Percentiles rank a stretch among this genome's conserved stretches.
Evolutionary conservation across 2,113 vertebrate species (phyloP).

Genomic region (Catagonus wagneri): DNA sequence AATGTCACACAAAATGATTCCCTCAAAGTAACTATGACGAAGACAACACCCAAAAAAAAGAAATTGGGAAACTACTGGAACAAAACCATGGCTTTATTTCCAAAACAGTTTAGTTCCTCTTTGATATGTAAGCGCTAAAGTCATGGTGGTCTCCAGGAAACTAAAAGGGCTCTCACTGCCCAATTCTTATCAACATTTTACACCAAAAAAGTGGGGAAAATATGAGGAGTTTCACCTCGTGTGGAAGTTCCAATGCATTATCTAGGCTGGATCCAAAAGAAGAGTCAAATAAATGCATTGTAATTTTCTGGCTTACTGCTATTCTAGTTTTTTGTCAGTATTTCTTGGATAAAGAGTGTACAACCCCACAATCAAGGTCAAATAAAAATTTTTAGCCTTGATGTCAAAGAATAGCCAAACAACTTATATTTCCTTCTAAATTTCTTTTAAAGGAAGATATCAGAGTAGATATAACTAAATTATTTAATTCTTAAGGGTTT

Average conservation of each 20-base stretch:
- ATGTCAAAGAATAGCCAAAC: background rate
- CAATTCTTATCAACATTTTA: background rate
- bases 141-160: background rate
- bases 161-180: background rate
- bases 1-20: background rate
- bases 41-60: background rate
- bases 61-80: background rate
- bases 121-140: background rate
- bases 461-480: background rate
- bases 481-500: background rate
- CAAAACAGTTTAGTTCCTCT: background rate
- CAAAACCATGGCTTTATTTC: constrained; percentile 10
- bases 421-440: background rate
- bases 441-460: background rate
- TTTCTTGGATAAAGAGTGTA: background rate
- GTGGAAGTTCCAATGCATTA: background rate
- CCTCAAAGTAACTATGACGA: background rate
- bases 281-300: background rate
- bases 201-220: background rate
- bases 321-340: background rate
- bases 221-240: background rate
- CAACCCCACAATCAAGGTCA: background rate
- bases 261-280: background rate
- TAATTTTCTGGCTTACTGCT: background rate
- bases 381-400: constrained; percentile 27